Evolutionary conservation across 2,113 vertebrate species (phyloP).

Genomic region (Larimichthys crocea): DNA sequence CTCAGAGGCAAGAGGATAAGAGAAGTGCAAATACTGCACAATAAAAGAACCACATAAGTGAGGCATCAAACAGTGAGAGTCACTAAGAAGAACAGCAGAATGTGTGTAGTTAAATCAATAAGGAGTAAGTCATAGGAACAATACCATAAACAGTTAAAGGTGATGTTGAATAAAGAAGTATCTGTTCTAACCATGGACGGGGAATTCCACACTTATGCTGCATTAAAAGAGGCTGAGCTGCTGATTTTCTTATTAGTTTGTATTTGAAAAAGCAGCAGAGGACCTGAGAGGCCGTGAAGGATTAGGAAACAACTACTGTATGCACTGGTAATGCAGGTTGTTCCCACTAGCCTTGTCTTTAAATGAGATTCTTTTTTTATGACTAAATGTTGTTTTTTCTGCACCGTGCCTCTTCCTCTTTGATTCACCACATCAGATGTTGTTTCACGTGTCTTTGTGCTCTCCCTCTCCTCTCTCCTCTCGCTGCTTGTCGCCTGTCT

Average conservation of each 20-base stretch:
- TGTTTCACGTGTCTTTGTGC: background rate
- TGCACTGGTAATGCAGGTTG: background rate
- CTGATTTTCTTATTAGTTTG: background rate
- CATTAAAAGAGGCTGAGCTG: background rate
- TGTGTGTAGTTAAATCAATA: too few relatives aligned
- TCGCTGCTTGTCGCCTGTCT: conserved; percentile 7
- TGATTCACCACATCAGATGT: background rate
- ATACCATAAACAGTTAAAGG: too few relatives aligned
- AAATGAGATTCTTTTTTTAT: background rate
- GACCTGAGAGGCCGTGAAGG: background rate
- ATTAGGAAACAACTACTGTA: background rate
- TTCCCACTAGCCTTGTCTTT: background rate
- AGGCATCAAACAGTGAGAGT: too few relatives aligned
- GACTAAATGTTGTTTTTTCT: background rate
- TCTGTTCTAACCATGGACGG: too few relatives aligned
- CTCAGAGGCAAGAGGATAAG: too few relatives aligned
- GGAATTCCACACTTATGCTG: too few relatives aligned
- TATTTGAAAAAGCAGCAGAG: background rate
- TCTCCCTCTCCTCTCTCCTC: background rate
- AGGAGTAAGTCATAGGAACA: too few relatives aligned
- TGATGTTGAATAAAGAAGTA: too few relatives aligned
- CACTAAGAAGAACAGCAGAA: too few relatives aligned
- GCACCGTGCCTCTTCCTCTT: background rate
- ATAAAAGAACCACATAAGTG: too few relatives aligned
- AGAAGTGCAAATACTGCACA: too few relatives aligned